Conservation (phyloP, 1,140 invertebrate species). For the Listronotus bonariensis region DNA sequence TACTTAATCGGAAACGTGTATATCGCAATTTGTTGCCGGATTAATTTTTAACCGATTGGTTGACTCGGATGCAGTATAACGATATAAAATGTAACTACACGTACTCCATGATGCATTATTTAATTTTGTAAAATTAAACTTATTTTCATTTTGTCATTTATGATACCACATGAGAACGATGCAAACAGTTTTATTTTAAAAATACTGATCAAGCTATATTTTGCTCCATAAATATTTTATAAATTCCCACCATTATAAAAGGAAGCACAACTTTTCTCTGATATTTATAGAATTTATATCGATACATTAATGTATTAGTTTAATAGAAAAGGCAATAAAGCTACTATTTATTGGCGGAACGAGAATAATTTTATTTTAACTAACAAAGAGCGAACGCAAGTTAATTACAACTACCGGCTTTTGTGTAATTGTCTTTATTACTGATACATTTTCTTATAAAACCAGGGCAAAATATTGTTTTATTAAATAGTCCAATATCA, state of each 20-base stretch:
- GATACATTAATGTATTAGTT: slow-evolving; percentile 33
- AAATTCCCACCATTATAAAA: slow-evolving; percentile 8
- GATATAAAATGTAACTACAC: too few species aligned
- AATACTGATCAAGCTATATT: slow-evolving; percentile 3
- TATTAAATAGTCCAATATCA: too few species aligned
- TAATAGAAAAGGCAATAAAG: slow-evolving; percentile 32
- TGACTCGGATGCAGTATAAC: too few species aligned
- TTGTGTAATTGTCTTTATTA: slow-evolving; percentile 3
- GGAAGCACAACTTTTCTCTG: slow-evolving; percentile 21
- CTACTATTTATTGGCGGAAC: neutral
- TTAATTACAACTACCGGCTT: neutral
- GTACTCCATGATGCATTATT: too few species aligned
- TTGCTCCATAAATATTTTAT: slow-evolving; percentile 25
- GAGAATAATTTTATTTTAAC: neutral
- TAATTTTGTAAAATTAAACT: too few species aligned
- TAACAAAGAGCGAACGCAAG: neutral
- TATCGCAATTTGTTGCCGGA: too few species aligned
- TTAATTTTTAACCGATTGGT: too few species aligned
- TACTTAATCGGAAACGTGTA: too few species aligned
- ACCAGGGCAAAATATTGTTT: neutral
- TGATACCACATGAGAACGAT: neutral
- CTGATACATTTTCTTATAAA: neutral
- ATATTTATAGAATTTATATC: slow-evolving; percentile 39
- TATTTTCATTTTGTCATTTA: too few species aligned
- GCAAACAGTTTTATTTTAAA: neutral